phyloP scores from a whole-genome alignment of 2,888 invertebrate genomes.

The Fragum sueziense region DNA sequence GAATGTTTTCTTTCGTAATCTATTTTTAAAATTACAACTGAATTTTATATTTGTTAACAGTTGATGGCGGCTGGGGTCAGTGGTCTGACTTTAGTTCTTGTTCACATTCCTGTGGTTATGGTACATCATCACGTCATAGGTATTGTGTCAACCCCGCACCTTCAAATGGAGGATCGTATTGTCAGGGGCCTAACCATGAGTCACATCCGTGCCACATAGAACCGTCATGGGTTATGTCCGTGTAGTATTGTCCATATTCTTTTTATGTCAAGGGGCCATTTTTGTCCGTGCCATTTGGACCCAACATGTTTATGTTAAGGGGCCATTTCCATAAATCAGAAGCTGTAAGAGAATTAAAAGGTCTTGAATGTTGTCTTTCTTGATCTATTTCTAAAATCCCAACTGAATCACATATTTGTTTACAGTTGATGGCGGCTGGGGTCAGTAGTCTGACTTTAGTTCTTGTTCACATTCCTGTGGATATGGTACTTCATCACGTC shows the following conservation, averaged over 20 bases:
- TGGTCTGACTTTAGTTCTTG: slow-evolving; percentile 40
- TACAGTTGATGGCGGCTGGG: not conserved
- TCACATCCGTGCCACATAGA: slow-evolving; percentile 35
- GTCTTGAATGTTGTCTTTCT: no score
- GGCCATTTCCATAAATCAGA: no score
- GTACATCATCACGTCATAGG: slow-evolving; percentile 32
- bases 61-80: not conserved
- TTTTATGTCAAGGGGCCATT: no score
- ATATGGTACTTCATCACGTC: slow-evolving; percentile 27
- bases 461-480: slow-evolving; percentile 46
- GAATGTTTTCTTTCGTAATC: no score
- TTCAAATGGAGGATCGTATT: slow-evolving; percentile 40
- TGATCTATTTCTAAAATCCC: no score
- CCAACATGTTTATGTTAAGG: no score
- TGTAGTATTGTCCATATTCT: no score
- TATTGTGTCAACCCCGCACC: slow-evolving; percentile 51
- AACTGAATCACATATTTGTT: no score
- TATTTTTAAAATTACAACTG: no score
- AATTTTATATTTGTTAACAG: no score
- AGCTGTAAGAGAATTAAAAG: no score
- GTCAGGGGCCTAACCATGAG: slow-evolving; percentile 28
- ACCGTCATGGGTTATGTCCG: slow-evolving; percentile 28
- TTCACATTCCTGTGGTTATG: slow-evolving; percentile 41
- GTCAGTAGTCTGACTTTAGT: slow-evolving; percentile 28
- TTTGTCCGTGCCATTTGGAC: not conserved